Evolutionary conservation across 2,797 vertebrate genomes (phyloP).

Genomic region (Mallotus villosus): DNA sequence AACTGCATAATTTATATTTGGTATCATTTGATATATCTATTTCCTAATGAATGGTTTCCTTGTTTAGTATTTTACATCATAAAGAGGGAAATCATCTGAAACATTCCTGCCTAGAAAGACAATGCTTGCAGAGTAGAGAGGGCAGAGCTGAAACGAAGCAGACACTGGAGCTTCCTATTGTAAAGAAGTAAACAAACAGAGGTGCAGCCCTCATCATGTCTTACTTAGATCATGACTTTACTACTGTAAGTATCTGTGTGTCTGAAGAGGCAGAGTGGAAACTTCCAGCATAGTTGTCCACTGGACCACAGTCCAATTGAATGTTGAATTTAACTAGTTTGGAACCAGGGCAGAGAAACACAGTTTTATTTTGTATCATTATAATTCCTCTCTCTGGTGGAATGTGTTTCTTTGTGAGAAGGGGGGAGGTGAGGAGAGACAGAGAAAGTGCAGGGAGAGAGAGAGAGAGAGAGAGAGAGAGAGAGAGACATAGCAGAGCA

Average conservation of each 20-base stretch:
- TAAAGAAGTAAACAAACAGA: constrained; percentile 25
- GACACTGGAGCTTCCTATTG: constrained; percentile 33
- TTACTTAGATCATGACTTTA: no score
- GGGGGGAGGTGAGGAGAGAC: constrained; percentile 29
- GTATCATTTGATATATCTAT: constrained; percentile 64
- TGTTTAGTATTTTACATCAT: constrained; percentile 54
- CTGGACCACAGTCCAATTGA: constrained; percentile 47
- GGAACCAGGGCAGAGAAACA: constrained; percentile 54
- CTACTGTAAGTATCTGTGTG: background rate
- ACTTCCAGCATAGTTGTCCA: background rate
- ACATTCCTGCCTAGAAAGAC: constrained; percentile 32
- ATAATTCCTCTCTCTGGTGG: constrained; percentile 58
- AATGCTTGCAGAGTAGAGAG: constrained; percentile 43
- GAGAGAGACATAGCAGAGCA: constrained; percentile 37
- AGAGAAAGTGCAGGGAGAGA: constrained; percentile 30
- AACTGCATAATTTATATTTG: constrained; percentile 80
- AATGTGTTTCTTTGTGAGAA: constrained; percentile 60
- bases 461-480: constrained; percentile 5
- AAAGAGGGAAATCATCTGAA: constrained; percentile 45
- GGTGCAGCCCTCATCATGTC: no score
- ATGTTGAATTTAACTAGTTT: constrained; percentile 67
- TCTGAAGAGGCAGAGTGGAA: background rate
- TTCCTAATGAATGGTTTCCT: constrained; percentile 59
- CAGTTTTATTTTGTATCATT: constrained; percentile 57
- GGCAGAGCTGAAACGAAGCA: constrained; percentile 54